A percentile compares a stretch with the other conserved stretches of the same genome.
Conservation (phyloP, 2,888 invertebrate species). For the Nomada goodeniana region DNA sequence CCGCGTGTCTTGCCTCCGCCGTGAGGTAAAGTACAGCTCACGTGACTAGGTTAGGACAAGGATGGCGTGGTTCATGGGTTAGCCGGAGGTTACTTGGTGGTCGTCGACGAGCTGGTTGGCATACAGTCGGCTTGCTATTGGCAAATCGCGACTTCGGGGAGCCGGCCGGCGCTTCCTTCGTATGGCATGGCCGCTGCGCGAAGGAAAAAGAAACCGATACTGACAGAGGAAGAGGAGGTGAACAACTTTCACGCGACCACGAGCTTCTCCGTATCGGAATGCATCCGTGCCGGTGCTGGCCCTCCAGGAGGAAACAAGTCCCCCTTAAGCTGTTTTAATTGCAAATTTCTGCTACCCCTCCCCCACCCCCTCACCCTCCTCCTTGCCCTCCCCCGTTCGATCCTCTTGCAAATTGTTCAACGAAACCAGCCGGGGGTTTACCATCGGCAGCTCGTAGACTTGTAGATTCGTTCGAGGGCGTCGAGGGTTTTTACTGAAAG, state of each 20-base stretch:
- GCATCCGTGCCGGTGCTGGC: conserved; percentile 39
- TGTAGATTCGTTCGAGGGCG: too few relatives aligned
- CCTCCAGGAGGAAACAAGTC: conserved; percentile 15
- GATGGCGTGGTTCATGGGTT: conserved; percentile 65
- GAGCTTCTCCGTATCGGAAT: conserved; percentile 71
- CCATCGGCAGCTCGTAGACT: conserved; percentile 5
- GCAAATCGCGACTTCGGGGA: conserved; percentile 60
- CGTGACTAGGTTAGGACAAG: conserved; percentile 60
- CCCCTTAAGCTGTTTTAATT: conserved; percentile 46
- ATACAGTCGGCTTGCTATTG: conserved; percentile 47
- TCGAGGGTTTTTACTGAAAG: neutral
- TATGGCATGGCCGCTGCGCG: conserved; percentile 16
- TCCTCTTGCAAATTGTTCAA: conserved; percentile 31
- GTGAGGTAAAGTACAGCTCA: conserved; percentile 42
- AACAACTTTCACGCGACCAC: conserved; percentile 79
- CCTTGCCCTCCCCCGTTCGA: neutral
- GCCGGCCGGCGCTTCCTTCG: conserved; percentile 43
- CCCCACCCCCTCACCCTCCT: neutral
- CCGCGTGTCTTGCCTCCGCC: conserved; percentile 39
- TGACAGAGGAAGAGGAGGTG: conserved; percentile 64
- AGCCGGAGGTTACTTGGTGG: conserved; percentile 42
- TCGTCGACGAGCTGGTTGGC: conserved; percentile 22
- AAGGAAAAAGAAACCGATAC: conserved; percentile 27
- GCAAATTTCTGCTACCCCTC: conserved; percentile 45
- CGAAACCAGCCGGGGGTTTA: conserved; percentile 36